These are phyloP conservation scores for Drosophila santomea DNA, from an alignment of 1,140 invertebrate species.

Conservation along the genomic window DNA sequence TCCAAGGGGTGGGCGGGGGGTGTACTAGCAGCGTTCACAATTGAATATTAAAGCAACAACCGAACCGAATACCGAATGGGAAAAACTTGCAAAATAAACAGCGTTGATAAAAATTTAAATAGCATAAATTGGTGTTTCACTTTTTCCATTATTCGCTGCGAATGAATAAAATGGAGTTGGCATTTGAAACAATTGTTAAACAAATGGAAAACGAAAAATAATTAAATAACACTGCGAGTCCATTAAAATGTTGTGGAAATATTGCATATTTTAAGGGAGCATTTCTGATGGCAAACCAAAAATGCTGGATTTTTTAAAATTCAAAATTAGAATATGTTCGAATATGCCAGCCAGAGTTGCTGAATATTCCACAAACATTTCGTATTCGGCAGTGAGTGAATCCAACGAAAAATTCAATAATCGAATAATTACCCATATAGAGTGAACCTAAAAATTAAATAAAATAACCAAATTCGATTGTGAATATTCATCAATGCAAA, in stretches of 20 bases:
- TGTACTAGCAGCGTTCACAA: neutral
- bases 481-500: constrained; percentile 46
- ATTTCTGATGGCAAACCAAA: no score
- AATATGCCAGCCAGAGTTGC: no score
- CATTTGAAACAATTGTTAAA: constrained; percentile 1
- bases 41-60: constrained; percentile 26
- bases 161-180: neutral
- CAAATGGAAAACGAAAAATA: neutral
- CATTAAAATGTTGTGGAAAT: constrained; percentile 10
- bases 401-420: constrained; percentile 8
- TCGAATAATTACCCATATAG: constrained; percentile 8
- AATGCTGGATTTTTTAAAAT: no score
- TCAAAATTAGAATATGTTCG: neutral
- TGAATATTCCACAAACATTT: no score
- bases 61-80: neutral
- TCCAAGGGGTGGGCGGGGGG: neutral
- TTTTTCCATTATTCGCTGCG: neutral
- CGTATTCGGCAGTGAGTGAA: no score
- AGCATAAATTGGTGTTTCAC: neutral
- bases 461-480: constrained; percentile 5
- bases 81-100: neutral
- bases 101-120: neutral
- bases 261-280: neutral
- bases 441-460: neutral
- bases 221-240: neutral